phyloP scores from a whole-genome alignment of 2,888 invertebrate species.

The Aricia artaxerxes region DNA sequence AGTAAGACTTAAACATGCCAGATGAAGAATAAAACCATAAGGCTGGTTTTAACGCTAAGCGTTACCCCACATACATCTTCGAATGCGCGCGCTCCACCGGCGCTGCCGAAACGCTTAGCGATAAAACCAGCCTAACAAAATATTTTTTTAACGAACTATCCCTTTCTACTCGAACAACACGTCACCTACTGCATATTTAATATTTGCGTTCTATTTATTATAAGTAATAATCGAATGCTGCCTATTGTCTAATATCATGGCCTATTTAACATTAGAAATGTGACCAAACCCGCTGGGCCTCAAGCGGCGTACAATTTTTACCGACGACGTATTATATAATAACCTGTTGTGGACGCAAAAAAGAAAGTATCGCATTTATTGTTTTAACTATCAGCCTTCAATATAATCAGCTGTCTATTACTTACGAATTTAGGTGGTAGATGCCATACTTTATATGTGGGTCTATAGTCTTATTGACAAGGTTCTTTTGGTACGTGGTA shows the following conservation, averaged over 20 bases:
- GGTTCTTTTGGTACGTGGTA: too few species aligned
- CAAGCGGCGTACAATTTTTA: background rate
- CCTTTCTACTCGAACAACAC: background rate
- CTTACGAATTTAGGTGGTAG: background rate
- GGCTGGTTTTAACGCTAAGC: too few species aligned
- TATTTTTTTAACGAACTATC: background rate
- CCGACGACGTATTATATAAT: constrained; percentile 5
- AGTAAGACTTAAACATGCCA: too few species aligned
- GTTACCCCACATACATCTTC: too few species aligned
- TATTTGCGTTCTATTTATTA: constrained; percentile 15
- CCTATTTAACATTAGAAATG: constrained; percentile 27
- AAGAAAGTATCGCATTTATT: constrained; percentile 18
- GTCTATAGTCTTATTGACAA: too few species aligned
- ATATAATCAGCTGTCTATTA: background rate
- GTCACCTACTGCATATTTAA: background rate
- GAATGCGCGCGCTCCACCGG: too few species aligned
- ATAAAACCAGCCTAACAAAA: too few species aligned
- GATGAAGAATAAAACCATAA: too few species aligned
- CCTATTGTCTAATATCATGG: constrained; percentile 25
- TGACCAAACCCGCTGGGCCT: constrained; percentile 10
- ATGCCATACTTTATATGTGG: too few species aligned
- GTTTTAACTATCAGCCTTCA: background rate
- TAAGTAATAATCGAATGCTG: constrained; percentile 4
- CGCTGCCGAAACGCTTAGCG: too few species aligned
- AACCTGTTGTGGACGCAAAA: constrained; percentile 13